These are phyloP conservation scores for Ispidina picta DNA, from an alignment of 2,797 vertebrate genomes.

Conservation along the genomic window DNA sequence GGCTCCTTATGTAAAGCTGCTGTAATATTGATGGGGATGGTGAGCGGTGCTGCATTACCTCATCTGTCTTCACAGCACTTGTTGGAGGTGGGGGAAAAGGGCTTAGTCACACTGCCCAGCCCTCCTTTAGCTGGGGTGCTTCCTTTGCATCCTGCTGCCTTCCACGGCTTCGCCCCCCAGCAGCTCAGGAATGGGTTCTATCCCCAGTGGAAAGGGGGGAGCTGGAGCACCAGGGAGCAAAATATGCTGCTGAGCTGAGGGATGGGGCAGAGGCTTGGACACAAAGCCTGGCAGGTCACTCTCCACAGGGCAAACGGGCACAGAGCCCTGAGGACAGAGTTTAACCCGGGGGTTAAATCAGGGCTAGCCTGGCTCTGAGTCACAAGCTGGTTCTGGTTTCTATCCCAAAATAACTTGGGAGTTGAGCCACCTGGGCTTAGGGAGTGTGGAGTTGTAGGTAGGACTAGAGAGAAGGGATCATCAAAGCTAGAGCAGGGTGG, in stretches of 20 bases:
- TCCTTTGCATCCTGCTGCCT: neutral
- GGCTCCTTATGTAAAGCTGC: slow-evolving; percentile 51
- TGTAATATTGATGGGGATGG: slow-evolving; percentile 15
- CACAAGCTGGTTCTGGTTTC: too few species aligned
- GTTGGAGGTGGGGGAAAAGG: neutral
- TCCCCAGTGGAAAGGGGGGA: neutral
- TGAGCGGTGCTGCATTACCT: neutral
- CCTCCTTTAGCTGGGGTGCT: neutral
- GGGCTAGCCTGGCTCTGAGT: too few species aligned
- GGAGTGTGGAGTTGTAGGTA: too few species aligned
- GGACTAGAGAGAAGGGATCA: too few species aligned
- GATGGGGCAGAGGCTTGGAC: neutral
- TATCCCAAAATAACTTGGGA: too few species aligned
- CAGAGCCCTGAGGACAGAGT: neutral
- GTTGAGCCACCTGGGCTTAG: too few species aligned
- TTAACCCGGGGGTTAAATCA: too few species aligned
- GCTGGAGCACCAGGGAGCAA: neutral
- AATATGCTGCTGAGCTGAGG: neutral
- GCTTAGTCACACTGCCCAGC: slow-evolving; percentile 29
- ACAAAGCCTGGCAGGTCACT: too few species aligned
- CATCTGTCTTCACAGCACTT: neutral
- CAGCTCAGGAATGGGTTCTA: neutral
- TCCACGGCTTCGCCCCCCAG: fast-evolving
- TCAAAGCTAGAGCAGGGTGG: too few species aligned
- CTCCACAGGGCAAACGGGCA: fast-evolving